These are phyloP conservation scores for Apamea crenata DNA, from an alignment of 2,888 invertebrate species.

Conservation along the genomic window DNA sequence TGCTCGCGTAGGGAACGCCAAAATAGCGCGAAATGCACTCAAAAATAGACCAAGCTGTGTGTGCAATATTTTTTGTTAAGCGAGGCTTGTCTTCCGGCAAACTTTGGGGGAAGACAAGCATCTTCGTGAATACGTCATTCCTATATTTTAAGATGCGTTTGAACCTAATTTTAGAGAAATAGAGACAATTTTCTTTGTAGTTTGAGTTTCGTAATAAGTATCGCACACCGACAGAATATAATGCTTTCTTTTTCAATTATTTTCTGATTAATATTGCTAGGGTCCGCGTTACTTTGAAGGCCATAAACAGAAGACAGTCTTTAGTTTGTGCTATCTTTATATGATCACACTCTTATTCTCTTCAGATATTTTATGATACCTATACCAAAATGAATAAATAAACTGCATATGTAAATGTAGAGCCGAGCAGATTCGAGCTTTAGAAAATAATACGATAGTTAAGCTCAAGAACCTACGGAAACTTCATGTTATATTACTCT, in stretches of 20 bases:
- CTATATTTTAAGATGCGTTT: conserved; percentile 43
- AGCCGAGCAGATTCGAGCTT: not conserved
- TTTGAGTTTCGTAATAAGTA: not conserved
- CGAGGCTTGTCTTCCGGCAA: conserved; percentile 78
- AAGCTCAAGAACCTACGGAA: not conserved
- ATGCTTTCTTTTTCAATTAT: not conserved
- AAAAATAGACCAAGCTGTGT: conserved; percentile 89
- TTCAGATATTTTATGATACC: not conserved
- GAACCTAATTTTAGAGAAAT: conserved; percentile 32
- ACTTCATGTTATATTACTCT: not conserved
- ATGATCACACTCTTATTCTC: not conserved
- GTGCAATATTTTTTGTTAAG: conserved; percentile 90
- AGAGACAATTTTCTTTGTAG: conserved; percentile 17
- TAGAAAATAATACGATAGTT: not conserved
- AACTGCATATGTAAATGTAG: not conserved
- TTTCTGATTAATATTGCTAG: not conserved
- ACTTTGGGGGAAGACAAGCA: conserved; percentile 68
- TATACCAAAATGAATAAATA: not conserved
- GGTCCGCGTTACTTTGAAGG: not conserved
- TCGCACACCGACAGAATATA: not conserved
- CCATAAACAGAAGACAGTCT: not conserved
- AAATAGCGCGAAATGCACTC: conserved; percentile 90
- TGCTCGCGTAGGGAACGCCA: conserved; percentile 89
- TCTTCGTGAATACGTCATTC: conserved; percentile 52
- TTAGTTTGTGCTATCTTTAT: not conserved